A percentile compares a stretch with the other conserved stretches of the same genome.
These are phyloP conservation scores for Drosophila nebulosa DNA, from an alignment of 1,140 invertebrate species.

Conservation along the genomic window DNA sequence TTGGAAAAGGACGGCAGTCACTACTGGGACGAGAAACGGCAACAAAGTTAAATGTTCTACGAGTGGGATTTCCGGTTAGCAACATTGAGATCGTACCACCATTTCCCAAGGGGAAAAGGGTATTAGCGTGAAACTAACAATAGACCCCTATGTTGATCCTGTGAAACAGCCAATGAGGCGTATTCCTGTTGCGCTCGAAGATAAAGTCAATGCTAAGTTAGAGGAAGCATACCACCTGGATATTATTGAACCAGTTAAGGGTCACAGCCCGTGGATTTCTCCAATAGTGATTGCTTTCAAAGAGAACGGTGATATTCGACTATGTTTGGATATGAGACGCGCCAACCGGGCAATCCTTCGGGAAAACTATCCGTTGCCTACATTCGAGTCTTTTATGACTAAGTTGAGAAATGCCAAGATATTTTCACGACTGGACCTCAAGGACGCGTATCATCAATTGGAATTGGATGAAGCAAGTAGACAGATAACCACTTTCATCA, in stretches of 20 bases:
- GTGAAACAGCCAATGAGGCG: not conserved
- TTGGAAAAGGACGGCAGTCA: no score
- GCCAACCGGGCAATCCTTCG: conserved; percentile 25
- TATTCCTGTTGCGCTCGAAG: not conserved
- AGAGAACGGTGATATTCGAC: conserved; percentile 22
- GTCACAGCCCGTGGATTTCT: conserved; percentile 16
- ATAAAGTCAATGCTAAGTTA: not conserved
- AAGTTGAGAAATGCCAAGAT: conserved; percentile 20
- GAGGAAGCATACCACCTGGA: not conserved
- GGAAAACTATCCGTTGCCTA: conserved; percentile 35
- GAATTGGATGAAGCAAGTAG: not conserved
- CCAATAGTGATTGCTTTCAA: conserved; percentile 11
- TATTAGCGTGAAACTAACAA: no score
- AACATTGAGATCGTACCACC: no score
- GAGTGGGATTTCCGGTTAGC: no score
- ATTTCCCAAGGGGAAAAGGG: no score
- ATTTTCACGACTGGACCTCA: conserved; percentile 38
- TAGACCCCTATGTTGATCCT: not conserved
- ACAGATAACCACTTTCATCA: no score
- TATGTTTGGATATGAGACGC: conserved; percentile 38
- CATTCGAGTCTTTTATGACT: conserved; percentile 24
- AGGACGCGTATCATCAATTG: conserved; percentile 5
- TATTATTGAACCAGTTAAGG: not conserved
- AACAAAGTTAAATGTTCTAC: no score
- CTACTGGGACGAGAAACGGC: no score